Conservation (phyloP, 2,888 invertebrate genomes). For the Tachina grossa region DNA sequence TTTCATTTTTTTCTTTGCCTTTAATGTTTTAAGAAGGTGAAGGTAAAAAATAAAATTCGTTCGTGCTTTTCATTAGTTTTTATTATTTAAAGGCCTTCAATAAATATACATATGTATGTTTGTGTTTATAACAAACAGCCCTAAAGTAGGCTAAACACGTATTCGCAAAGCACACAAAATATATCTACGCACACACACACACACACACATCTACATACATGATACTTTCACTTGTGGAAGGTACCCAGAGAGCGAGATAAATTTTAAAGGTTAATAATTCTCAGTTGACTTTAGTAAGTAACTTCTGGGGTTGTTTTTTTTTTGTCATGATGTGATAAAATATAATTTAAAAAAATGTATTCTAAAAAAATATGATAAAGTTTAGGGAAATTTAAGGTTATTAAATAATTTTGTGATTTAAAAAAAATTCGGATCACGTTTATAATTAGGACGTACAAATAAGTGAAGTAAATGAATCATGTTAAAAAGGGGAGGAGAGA, state of each 20-base stretch:
- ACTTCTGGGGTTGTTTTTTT: not conserved
- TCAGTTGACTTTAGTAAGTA: slow-evolving; percentile 43
- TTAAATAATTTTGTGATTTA: no score
- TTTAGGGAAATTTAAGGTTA: no score
- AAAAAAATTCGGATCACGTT: no score
- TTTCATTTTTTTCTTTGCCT: slow-evolving; percentile 5
- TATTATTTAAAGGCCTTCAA: slow-evolving; percentile 62
- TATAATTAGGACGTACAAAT: no score
- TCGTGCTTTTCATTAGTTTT: slow-evolving; percentile 56
- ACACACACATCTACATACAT: not conserved
- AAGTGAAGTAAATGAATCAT: no score
- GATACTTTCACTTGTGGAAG: slow-evolving; percentile 17
- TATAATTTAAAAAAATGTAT: not conserved
- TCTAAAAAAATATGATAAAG: no score
- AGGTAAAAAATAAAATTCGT: slow-evolving; percentile 47
- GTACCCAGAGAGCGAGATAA: slow-evolving; percentile 27
- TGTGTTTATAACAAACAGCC: slow-evolving; percentile 40
- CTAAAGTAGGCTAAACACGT: slow-evolving; percentile 44
- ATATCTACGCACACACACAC: not conserved
- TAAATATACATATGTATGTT: not conserved
- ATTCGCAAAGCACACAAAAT: slow-evolving; percentile 1
- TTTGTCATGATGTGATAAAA: not conserved
- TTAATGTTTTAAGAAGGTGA: slow-evolving; percentile 52
- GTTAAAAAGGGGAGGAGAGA: no score
- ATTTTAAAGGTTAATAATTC: slow-evolving; percentile 59